A percentile compares a stretch with the other conserved stretches of the same genome.
These are phyloP conservation scores for Falco peregrinus DNA, from an alignment of 2,797 vertebrate genomes.

Conservation along the genomic window DNA sequence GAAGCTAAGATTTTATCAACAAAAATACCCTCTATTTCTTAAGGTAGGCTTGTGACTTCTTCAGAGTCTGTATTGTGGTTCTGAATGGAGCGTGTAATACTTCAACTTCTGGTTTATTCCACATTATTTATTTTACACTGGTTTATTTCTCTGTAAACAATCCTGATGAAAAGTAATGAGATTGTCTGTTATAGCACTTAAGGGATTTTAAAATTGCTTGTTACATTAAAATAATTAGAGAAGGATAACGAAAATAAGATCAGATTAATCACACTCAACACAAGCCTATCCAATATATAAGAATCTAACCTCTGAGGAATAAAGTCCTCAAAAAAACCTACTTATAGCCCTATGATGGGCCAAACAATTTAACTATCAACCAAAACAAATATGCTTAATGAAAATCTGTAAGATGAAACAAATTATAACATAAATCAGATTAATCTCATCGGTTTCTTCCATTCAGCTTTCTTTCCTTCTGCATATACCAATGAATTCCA, in stretches of 20 bases:
- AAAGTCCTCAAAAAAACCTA: not conserved
- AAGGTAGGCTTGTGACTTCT: not conserved
- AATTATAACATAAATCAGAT: not conserved
- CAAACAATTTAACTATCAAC: not conserved
- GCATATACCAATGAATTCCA: not conserved
- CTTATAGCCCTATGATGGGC: not conserved
- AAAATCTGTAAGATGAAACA: not conserved
- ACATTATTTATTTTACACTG: not conserved
- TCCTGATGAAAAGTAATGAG: slow-evolving; percentile 29
- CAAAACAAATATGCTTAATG: not conserved
- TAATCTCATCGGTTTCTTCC: not conserved
- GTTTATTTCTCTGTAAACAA: slow-evolving; percentile 38
- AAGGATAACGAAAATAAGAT: not conserved
- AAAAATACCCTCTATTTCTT: not conserved
- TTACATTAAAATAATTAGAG: slow-evolving; percentile 40
- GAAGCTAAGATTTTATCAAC: not conserved
- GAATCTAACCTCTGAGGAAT: not conserved
- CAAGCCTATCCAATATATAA: not conserved
- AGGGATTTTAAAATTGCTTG: slow-evolving; percentile 11
- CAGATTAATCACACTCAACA: not conserved
- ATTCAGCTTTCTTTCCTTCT: not conserved
- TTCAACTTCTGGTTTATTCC: not conserved
- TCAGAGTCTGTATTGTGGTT: not conserved
- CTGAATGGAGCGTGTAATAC: not conserved
- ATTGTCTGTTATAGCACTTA: slow-evolving; percentile 2